Percentiles rank a stretch among this genome's conserved stretches.
These are phyloP conservation scores for Elephas maximus DNA, from an alignment of 2,113 vertebrate species.

Conservation along the genomic window DNA sequence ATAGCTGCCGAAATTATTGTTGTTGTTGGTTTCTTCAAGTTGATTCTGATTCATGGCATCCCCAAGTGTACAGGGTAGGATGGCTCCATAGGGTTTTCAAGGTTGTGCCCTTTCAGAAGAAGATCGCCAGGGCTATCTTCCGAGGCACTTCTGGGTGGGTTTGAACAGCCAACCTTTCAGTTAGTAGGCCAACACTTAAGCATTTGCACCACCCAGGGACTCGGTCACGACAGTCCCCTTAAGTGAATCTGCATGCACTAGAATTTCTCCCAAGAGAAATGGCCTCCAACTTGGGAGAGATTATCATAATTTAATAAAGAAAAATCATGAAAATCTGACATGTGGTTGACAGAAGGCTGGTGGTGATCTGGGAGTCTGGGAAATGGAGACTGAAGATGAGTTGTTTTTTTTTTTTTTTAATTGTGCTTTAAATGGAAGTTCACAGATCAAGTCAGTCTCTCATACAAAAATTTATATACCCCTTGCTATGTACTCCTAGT, in stretches of 20 bases:
- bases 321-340: not conserved
- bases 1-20: not conserved
- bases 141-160: not conserved
- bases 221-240: not conserved
- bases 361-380: not conserved
- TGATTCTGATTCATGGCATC: not conserved
- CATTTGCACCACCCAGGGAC: not conserved
- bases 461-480: too few relatives aligned
- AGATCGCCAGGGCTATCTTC: not conserved
- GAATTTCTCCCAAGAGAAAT: conserved; percentile 6
- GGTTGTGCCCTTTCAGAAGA: not conserved
- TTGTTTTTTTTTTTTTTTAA: too few relatives aligned
- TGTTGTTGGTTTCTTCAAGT: not conserved
- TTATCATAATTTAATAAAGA: not conserved
- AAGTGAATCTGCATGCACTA: not conserved
- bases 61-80: not conserved
- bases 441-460: too few relatives aligned
- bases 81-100: not conserved
- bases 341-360: not conserved
- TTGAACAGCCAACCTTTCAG: not conserved
- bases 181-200: not conserved
- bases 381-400: not conserved
- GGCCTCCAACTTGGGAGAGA: not conserved
- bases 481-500: too few relatives aligned
- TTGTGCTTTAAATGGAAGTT: too few relatives aligned